Evolutionary conservation across 2,797 vertebrate genomes (phyloP).

Genomic region (Syngnathus rostellatus): DNA sequence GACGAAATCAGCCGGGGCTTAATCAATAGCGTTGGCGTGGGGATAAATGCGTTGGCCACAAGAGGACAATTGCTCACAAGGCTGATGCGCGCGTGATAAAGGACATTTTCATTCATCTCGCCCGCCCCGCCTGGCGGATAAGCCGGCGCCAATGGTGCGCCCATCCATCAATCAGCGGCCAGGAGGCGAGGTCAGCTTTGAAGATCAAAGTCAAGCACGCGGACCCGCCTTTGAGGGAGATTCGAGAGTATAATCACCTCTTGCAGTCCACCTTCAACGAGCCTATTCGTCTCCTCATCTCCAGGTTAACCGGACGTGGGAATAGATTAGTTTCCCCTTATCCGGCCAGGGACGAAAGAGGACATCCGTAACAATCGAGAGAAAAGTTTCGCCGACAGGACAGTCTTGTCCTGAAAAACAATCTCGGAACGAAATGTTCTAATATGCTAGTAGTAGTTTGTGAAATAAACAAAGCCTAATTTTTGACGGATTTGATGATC

Average conservation of each 20-base stretch:
- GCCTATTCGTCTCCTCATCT: constrained; percentile 47
- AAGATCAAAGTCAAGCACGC: constrained; percentile 67
- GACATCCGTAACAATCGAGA: background rate
- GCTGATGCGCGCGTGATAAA: constrained; percentile 73
- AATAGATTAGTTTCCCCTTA: constrained; percentile 29
- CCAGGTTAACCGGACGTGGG: constrained; percentile 46
- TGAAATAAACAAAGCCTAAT: too few species aligned
- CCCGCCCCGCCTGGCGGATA: constrained; percentile 69
- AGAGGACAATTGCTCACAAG: constrained; percentile 68
- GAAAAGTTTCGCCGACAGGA: background rate
- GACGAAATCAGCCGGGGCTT: constrained; percentile 65
- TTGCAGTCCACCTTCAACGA: constrained; percentile 50
- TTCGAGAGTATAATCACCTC: constrained; percentile 47
- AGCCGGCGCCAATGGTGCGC: constrained; percentile 55
- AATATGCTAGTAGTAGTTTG: too few species aligned
- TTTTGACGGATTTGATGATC: too few species aligned
- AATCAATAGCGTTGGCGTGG: constrained; percentile 67
- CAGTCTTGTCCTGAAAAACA: background rate
- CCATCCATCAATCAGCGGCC: constrained; percentile 58
- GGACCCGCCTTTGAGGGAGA: constrained; percentile 40
- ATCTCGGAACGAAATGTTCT: background rate
- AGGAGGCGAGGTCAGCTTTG: constrained; percentile 66
- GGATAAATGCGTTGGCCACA: constrained; percentile 63
- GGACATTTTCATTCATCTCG: constrained; percentile 73
- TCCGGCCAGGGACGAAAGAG: background rate